Evolutionary conservation across 2,113 vertebrate species (phyloP).

Genomic region (Scopus umbretta): DNA sequence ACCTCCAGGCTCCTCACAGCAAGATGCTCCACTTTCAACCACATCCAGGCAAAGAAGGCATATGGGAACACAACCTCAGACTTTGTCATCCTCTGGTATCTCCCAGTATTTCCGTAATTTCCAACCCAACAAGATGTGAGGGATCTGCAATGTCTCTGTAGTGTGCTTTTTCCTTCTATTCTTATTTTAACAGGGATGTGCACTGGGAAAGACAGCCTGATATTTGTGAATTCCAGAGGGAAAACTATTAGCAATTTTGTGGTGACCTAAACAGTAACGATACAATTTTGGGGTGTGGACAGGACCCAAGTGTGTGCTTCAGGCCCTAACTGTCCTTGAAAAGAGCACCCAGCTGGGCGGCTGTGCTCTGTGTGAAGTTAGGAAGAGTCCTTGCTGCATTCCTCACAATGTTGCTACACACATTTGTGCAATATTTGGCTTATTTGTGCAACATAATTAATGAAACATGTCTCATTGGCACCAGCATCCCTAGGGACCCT

Average conservation of each 20-base stretch:
- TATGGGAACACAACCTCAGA: neutral
- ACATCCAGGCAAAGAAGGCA: neutral
- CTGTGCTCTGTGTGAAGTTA: neutral
- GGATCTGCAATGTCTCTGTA: neutral
- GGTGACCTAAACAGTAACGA: neutral
- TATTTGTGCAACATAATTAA: conserved; percentile 60
- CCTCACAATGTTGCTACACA: neutral
- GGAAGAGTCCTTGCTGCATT: neutral
- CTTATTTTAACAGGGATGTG: neutral
- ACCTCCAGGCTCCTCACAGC: neutral
- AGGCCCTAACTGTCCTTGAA: neutral
- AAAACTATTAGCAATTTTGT: neutral
- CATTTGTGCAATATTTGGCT: conserved; percentile 59
- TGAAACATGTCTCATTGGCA: conserved; percentile 42
- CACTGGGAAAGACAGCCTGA: neutral
- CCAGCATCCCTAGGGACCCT: conserved; percentile 12
- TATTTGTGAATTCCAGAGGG: neutral
- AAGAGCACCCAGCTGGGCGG: neutral
- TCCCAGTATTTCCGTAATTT: neutral
- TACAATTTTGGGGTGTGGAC: neutral
- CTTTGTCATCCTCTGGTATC: neutral
- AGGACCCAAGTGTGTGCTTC: neutral
- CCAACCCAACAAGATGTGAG: fast-evolving
- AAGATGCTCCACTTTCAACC: neutral
- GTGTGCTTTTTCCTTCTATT: neutral